Evolutionary conservation across 2,113 vertebrate species (phyloP), one percentile per base, ranked within the genome.

Genomic region (Misgurnus anguillicaudatus): DNA sequence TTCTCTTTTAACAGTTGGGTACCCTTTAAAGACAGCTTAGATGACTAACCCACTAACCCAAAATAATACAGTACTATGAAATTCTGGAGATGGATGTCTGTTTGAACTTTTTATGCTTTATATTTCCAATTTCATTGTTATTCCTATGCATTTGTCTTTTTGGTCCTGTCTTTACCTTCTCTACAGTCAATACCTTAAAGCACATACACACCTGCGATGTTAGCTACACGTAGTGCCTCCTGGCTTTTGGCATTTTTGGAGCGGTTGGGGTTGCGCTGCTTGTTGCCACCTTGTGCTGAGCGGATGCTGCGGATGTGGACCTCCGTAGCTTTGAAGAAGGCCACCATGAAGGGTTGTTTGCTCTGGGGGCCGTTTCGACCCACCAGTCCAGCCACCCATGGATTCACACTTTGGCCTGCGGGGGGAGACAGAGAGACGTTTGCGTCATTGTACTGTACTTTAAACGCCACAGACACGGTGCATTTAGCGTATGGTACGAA

Each of bases 261-360:
- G n/a, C 95, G 89, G 81, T 94, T 96, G 88, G 96, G 93, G 89
- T 94, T 96, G 9, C 96, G 93, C 64, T 96, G 95, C 87, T 97
- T 98, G 63, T 86, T 86, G 5, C 94, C 88, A 1, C 87, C 87
- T 13, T 88, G 77, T 0, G 96, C 87, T 7, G 97, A 98, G 85
- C 97, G 95, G 80, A 96, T 91, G 42, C 95, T 98, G 65, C 97
- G 96, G 67, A 98, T 92, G 78, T 97, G 97, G n/a, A 98, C 94
- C 88, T 98, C 96, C 0, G 96, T 97, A 84, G 97, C 97, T 91
- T 98, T 99, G 89, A 99, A 99, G 88, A 99, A 99, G 85, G 95
- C 97, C 75, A 99, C 97, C 60, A 97, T 98, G 92, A 99, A 99
- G 0, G 97, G 96, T 86, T 98, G 97, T 90, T 99, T 99, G 89